A percentile compares a stretch with the other conserved stretches of the same genome.
Conservation (phyloP, 1,140 invertebrate genomes). For the Drosophila auraria region DNA sequence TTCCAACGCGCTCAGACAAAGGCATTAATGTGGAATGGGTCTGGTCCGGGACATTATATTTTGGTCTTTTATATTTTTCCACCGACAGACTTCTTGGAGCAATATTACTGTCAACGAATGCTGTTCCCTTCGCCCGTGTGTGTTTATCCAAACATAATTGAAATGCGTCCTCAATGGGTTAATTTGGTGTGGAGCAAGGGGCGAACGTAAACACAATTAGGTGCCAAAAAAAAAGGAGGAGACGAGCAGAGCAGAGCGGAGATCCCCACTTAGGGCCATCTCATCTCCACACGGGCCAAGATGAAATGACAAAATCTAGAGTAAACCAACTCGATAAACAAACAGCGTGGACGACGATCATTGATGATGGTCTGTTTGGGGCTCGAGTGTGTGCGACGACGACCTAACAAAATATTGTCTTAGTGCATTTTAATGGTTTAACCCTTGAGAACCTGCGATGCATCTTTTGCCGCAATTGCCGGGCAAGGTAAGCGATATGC, state of each 20-base stretch:
- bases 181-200: conserved; percentile 69
- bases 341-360: conserved; percentile 52
- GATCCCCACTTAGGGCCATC: conserved; percentile 26
- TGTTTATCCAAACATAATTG: conserved; percentile 83
- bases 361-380: conserved; percentile 48
- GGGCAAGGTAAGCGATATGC: conserved; percentile 75
- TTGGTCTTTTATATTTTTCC: conserved; percentile 25
- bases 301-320: conserved; percentile 82
- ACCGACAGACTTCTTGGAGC: conserved; percentile 42
- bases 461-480: conserved; percentile 78
- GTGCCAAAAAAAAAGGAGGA: conserved; percentile 51
- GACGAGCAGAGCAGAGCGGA: not conserved
- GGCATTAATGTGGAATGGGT: conserved; percentile 63
- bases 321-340: conserved; percentile 71
- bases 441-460: conserved; percentile 47
- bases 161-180: conserved; percentile 80
- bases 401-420: conserved; percentile 78
- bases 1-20: conserved; percentile 75
- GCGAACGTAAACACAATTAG: conserved; percentile 84
- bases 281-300: conserved; percentile 54
- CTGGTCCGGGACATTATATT: conserved; percentile 51
- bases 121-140: conserved; percentile 21
- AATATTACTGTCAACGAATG: conserved; percentile 72
- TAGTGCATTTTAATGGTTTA: conserved; percentile 80
- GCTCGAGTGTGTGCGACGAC: conserved; percentile 40